A percentile compares a stretch with the other conserved stretches of the same genome.
phyloP scores from a whole-genome alignment of 2,113 vertebrate species.

The Cinclus mexicanus region DNA sequence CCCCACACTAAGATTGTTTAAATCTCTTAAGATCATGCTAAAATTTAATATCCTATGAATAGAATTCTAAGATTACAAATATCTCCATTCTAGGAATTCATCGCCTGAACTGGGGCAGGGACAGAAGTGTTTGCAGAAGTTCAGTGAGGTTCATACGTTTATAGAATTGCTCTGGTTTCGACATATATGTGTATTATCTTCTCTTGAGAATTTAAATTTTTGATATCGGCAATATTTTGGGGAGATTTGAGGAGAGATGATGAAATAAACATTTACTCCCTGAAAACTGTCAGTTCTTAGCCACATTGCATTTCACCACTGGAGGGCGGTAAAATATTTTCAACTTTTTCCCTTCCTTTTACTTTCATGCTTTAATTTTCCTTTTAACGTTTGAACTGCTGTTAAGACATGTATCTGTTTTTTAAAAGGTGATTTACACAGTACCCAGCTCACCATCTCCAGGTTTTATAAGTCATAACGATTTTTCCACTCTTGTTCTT shows the following conservation, averaged over 20 bases:
- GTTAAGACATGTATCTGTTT: not conserved
- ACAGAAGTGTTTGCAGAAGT: not conserved
- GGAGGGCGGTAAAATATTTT: slow-evolving; percentile 67
- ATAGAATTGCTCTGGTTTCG: not conserved
- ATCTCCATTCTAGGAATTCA: not conserved
- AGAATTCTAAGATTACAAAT: not conserved
- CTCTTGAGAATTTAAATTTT: not conserved
- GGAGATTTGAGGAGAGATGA: not conserved
- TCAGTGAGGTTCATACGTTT: not conserved
- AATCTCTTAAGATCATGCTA: not conserved
- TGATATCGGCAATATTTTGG: not conserved
- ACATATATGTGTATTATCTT: not conserved
- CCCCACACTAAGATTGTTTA: accelerated
- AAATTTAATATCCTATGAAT: not conserved
- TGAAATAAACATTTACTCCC: accelerated
- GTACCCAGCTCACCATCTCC: not conserved
- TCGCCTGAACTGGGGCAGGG: not conserved
- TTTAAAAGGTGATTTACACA: not conserved
- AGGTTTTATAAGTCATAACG: not conserved
- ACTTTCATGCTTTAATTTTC: not conserved
- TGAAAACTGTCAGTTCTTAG: not conserved
- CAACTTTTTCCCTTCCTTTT: not conserved
- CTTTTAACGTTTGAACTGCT: not conserved
- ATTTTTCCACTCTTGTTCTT: not conserved
- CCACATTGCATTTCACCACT: slow-evolving; percentile 7